Conservation (phyloP, 2,113 vertebrate species). For the Elachura formosa region DNA sequence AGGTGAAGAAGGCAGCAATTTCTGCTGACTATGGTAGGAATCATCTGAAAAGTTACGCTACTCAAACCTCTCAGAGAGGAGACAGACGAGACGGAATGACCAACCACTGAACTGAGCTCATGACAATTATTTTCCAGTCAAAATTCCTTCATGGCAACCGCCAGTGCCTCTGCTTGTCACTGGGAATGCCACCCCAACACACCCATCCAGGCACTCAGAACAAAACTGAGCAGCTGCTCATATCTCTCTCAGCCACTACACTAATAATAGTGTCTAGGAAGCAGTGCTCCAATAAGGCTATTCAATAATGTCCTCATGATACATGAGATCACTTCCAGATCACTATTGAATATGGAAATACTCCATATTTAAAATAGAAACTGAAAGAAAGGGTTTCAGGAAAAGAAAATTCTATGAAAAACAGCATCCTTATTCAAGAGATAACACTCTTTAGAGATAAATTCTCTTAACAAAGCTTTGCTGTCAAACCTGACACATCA, state of each 20-base stretch:
- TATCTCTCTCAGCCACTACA: conserved; percentile 34
- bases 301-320: not conserved
- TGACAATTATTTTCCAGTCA: not conserved
- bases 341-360: not conserved
- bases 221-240: conserved; percentile 54
- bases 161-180: not conserved
- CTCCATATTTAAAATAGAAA: not conserved
- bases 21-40: not conserved
- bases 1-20: not conserved
- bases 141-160: not conserved
- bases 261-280: conserved; percentile 73
- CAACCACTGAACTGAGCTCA: not conserved
- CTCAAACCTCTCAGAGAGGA: not conserved
- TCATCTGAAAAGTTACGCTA: not conserved
- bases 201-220: conserved; percentile 26
- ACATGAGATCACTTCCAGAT: not conserved
- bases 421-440: not conserved
- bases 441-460: not conserved
- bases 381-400: not conserved
- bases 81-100: not conserved
- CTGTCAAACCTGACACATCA: not conserved
- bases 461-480: not conserved
- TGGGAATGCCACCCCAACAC: conserved; percentile 55
- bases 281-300: conserved; percentile 38
- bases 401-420: not conserved